Percentiles rank a stretch among this genome's conserved stretches.
These are phyloP conservation scores for Enchytraeus crypticus DNA, from an alignment of 2,888 invertebrate species.

Conservation along the genomic window DNA sequence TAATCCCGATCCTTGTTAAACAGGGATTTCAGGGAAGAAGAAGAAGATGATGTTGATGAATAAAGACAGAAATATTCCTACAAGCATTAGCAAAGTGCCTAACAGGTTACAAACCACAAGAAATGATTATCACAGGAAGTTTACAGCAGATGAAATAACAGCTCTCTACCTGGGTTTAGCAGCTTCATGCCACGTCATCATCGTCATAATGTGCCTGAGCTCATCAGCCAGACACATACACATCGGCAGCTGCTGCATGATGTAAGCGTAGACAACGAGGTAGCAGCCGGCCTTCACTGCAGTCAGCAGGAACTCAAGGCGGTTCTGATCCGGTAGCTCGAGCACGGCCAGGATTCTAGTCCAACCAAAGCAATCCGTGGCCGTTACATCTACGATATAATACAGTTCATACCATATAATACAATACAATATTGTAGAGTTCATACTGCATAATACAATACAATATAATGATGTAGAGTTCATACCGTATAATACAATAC, in stretches of 20 bases:
- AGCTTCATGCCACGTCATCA: slow-evolving; percentile 37
- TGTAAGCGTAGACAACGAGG: slow-evolving; percentile 38
- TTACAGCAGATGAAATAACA: too few species aligned
- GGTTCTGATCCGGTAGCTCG: slow-evolving; percentile 40
- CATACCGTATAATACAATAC: too few species aligned
- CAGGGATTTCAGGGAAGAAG: too few species aligned
- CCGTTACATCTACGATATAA: slow-evolving; percentile 15
- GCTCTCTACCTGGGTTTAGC: slow-evolving; percentile 34
- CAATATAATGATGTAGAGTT: not conserved
- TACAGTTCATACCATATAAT: not conserved
- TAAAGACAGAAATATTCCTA: too few species aligned
- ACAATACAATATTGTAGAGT: too few species aligned
- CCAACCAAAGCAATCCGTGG: slow-evolving; percentile 32
- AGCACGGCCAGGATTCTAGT: slow-evolving; percentile 34
- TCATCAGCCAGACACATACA: slow-evolving; percentile 35
- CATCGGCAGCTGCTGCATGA: slow-evolving; percentile 37
- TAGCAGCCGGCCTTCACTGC: slow-evolving; percentile 36
- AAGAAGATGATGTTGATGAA: too few species aligned
- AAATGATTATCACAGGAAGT: too few species aligned
- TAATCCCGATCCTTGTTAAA: too few species aligned
- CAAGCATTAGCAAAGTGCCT: too few species aligned
- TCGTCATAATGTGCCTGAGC: slow-evolving; percentile 30
- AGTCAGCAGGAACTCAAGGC: slow-evolving; percentile 34
- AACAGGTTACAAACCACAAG: too few species aligned
- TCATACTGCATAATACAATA: not conserved